phyloP scores from a whole-genome alignment of 2,113 vertebrate genomes.

The Platycercus adscitus region DNA sequence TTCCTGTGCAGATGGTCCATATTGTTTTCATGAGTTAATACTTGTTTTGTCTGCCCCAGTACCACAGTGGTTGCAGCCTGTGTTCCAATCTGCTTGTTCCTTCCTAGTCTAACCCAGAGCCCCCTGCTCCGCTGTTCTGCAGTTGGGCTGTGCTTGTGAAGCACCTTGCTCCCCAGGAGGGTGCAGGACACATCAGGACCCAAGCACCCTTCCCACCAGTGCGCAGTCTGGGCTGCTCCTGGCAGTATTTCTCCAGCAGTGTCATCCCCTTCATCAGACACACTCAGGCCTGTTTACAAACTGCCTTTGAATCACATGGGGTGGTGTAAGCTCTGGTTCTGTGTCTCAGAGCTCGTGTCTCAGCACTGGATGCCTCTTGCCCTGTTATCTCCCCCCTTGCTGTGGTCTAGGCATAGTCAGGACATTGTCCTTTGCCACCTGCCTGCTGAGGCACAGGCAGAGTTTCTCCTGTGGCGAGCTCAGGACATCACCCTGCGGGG shows the following conservation, averaged over 20 bases:
- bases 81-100: background rate
- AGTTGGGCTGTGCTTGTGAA: background rate
- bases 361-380: background rate
- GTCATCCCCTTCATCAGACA: fast-evolving
- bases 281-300: fast-evolving
- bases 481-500: fast-evolving
- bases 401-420: background rate
- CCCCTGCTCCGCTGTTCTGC: background rate
- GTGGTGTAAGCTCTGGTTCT: background rate
- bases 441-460: background rate
- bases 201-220: fast-evolving
- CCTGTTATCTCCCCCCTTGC: background rate
- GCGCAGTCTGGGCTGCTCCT: fast-evolving
- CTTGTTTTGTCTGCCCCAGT: background rate
- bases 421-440: background rate
- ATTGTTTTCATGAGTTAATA: fast-evolving
- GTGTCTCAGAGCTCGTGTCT: background rate
- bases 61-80: fast-evolving
- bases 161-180: background rate
- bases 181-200: background rate
- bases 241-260: fast-evolving
- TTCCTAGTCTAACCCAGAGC: background rate
- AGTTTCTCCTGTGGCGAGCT: fast-evolving
- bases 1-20: fast-evolving
- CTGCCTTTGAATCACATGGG: fast-evolving